These are phyloP conservation scores for Hypena proboscidalis DNA, from an alignment of 2,888 invertebrate genomes.

Conservation along the genomic window DNA sequence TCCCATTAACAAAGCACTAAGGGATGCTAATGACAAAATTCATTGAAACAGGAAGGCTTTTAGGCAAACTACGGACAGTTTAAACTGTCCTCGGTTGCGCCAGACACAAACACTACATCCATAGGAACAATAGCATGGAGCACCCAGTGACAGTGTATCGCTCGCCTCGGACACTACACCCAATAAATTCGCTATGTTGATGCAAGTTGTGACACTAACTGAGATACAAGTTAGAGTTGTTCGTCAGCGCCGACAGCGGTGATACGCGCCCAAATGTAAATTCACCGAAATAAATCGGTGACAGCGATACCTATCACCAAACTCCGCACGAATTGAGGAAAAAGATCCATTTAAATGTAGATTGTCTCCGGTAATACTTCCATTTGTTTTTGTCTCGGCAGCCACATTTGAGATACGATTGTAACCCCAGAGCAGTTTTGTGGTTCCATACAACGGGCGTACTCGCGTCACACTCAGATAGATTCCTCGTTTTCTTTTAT, in stretches of 20 bases:
- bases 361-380: constrained; percentile 83
- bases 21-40: too few species aligned
- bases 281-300: constrained; percentile 78
- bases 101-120: too few species aligned
- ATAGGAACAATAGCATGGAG: constrained; percentile 1
- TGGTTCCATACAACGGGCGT: constrained; percentile 52
- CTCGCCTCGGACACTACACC: constrained; percentile 16
- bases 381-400: constrained; percentile 82
- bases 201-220: constrained; percentile 36
- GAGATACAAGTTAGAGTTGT: constrained; percentile 42
- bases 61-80: too few species aligned
- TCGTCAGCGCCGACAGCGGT: constrained; percentile 42
- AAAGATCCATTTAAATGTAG: constrained; percentile 85
- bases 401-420: constrained; percentile 72
- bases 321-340: constrained; percentile 81
- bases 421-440: constrained; percentile 65
- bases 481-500: constrained; percentile 40
- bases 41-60: too few species aligned
- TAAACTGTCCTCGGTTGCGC: too few species aligned
- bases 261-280: constrained; percentile 68
- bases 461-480: constrained; percentile 36
- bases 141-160: not conserved
- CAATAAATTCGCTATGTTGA: constrained; percentile 28
- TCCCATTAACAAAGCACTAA: too few species aligned
- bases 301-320: constrained; percentile 81